Base-by-base conservation (phyloP, 2,797 vertebrate species). In the Cottoperca gobio region DNA sequence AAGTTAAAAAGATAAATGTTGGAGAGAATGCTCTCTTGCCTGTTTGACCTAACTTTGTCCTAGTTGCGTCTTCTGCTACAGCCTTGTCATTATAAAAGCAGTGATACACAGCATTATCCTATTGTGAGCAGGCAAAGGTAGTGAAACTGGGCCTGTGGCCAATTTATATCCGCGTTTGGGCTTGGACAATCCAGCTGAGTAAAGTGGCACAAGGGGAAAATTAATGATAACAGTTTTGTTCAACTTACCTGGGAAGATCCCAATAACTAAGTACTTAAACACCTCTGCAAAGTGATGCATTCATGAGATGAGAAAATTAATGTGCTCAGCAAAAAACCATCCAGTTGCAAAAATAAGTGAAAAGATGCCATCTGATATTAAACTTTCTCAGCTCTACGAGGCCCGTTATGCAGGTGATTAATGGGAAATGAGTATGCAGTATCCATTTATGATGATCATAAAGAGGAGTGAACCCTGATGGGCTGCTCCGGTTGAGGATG, bases 361-460 rank as follows among this genome's bases (percentile, higher is more conserved):
- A 60, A 60, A 73, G 59, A 76, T 14, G 4, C 50, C 26, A 61
- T 70, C 24, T 74, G 28, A 78, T 75, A 76, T 73, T 72, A 64
- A 78, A 81, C 66, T 54, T 37, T 3, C 28, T 12, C 45, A 62
- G 58, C 59, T 76, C 50, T 14, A 37, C 26, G 0, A 84, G 73
- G 58, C 8, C 53, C 67, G 64, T 75, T 83, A 73, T 43, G 68
- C 72, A 84, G 73, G 79, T 77, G 57, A 82, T 81, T 88, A 43
- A 77, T 67, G 70, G 72, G 70, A 87, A 89, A 87, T 81, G 54
- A 88, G 67, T 61, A 59, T 81, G 84, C 82, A 80, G 81, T 83
- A 88, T 79, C 72, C 81, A 72, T 88, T 92, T 88, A 91, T 84
- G 85, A 88, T 86, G 75, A 77, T 70, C 86, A 88, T 91, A 90